Evolutionary conservation across 2,113 vertebrate species (phyloP).

Genomic region (Tetrax tetrax): DNA sequence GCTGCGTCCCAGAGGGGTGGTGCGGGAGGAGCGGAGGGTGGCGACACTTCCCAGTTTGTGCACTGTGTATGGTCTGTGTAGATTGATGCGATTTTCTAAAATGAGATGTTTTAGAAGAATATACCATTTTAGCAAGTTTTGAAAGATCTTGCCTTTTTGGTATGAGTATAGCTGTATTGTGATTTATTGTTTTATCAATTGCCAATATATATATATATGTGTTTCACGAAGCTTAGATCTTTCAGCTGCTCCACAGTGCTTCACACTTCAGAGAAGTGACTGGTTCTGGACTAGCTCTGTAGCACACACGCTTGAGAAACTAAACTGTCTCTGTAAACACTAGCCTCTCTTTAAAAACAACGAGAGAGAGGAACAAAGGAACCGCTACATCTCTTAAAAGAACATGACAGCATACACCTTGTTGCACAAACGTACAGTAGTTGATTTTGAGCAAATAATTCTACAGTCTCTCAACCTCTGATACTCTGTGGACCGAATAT

Average conservation of each 20-base stretch:
- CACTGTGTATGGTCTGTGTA: conserved; percentile 81
- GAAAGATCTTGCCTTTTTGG: conserved; percentile 74
- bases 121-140: conserved; percentile 78
- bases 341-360: conserved; percentile 76
- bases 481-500: conserved; percentile 83
- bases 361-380: conserved; percentile 56
- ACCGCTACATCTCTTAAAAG: conserved; percentile 18
- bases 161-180: conserved; percentile 87
- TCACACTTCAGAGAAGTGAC: conserved; percentile 67
- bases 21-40: conserved; percentile 54
- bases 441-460: conserved; percentile 77
- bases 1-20: conserved; percentile 68
- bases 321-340: conserved; percentile 83
- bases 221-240: conserved; percentile 85
- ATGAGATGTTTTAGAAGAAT: conserved; percentile 76
- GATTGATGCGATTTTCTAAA: conserved; percentile 79
- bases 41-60: conserved; percentile 71
- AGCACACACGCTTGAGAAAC: conserved; percentile 83
- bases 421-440: conserved; percentile 78
- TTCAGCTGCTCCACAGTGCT: conserved; percentile 82
- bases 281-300: conserved; percentile 73
- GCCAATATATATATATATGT: conserved; percentile 84
- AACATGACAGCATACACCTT: conserved; percentile 73
- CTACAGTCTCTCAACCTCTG: conserved; percentile 81
- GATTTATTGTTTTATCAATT: conserved; percentile 90